A percentile compares a stretch with the other conserved stretches of the same genome.
phyloP scores from a whole-genome alignment of 1,140 invertebrate genomes.

The Atta texana region DNA sequence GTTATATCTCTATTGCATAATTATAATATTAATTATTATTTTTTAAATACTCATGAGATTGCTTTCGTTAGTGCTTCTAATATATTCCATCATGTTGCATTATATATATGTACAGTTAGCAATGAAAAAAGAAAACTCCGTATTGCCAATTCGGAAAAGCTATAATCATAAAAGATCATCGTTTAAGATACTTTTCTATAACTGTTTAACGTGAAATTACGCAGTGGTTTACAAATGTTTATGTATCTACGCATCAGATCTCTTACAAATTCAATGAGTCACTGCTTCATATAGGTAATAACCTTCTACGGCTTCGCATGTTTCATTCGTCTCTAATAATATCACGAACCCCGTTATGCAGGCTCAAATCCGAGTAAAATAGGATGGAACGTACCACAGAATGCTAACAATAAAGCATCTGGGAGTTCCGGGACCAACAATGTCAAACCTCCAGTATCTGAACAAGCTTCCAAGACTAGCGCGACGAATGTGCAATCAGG shows the following conservation, averaged over 20 bases:
- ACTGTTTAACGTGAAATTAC: neutral
- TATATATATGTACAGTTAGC: neutral
- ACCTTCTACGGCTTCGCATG: slow-evolving; percentile 40
- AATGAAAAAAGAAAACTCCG: neutral
- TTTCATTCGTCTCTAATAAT: neutral
- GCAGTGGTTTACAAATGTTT: slow-evolving; percentile 12
- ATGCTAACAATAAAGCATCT: slow-evolving; percentile 49
- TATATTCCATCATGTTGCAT: too few species aligned
- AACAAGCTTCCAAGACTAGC: slow-evolving; percentile 79
- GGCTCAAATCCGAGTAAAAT: slow-evolving; percentile 78
- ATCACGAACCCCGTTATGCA: slow-evolving; percentile 26
- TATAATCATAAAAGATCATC: neutral
- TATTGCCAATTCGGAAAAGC: neutral
- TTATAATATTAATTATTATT: too few species aligned
- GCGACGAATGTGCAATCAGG: slow-evolving; percentile 82
- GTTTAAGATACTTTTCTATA: neutral
- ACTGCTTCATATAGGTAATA: slow-evolving; percentile 17
- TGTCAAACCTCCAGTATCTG: slow-evolving; percentile 78
- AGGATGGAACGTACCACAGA: slow-evolving; percentile 82
- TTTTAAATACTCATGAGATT: too few species aligned
- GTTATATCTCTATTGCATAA: too few species aligned
- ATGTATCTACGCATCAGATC: slow-evolving; percentile 43
- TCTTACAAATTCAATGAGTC: slow-evolving; percentile 50
- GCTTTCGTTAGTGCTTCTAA: too few species aligned
- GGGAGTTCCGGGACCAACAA: slow-evolving; percentile 28